Conservation (phyloP, 2,113 vertebrate species). For the Otocyon megalotis region DNA sequence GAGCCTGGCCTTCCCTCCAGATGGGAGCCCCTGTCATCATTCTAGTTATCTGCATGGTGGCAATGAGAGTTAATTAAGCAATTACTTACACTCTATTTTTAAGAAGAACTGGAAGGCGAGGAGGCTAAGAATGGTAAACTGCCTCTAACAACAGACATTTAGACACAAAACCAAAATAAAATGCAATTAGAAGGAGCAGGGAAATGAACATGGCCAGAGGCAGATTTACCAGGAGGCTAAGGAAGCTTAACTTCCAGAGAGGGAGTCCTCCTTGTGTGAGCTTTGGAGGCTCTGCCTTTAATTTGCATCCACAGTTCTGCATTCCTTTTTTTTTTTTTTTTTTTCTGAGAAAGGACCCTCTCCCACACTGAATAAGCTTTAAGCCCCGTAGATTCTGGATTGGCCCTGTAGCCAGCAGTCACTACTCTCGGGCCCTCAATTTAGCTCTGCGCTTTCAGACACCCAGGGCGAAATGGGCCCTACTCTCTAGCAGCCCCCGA, state of each 20-base stretch:
- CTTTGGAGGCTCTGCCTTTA: background rate
- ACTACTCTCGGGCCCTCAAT: background rate
- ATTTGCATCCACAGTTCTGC: background rate
- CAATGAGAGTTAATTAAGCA: constrained; percentile 11
- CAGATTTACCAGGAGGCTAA: background rate
- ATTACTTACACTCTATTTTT: constrained; percentile 10
- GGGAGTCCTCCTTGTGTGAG: background rate
- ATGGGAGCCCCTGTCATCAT: background rate
- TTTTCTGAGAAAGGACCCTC: background rate
- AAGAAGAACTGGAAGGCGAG: constrained; percentile 8
- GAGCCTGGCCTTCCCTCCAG: background rate
- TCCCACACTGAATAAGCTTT: background rate
- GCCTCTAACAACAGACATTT: background rate
- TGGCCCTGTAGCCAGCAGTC: background rate
- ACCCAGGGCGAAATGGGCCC: background rate
- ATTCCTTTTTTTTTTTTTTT: constrained; percentile 21
- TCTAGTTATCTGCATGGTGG: background rate
- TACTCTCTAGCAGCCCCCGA: background rate
- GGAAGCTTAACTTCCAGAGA: background rate
- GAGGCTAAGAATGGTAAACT: background rate
- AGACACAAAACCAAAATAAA: constrained; percentile 55
- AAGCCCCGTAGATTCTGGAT: background rate
- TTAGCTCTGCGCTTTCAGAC: background rate
- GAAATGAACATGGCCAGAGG: background rate
- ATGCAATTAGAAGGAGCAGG: background rate